A percentile compares a stretch with the other conserved stretches of the same genome.
phyloP scores from a whole-genome alignment of 2,113 vertebrate species.

The Chaetodon trifascialis region DNA sequence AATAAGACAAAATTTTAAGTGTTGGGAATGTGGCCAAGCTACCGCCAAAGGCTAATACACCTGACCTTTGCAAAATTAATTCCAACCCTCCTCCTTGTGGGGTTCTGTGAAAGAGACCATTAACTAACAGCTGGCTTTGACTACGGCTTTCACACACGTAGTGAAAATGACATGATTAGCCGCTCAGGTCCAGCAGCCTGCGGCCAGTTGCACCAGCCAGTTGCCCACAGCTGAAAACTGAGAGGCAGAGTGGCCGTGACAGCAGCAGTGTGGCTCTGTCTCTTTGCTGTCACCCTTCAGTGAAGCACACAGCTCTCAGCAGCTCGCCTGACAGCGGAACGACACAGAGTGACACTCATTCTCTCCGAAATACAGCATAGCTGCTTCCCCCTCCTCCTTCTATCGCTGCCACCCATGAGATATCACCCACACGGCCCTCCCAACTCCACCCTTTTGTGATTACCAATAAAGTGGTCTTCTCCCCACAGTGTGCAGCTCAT shows the following conservation, averaged over 20 bases:
- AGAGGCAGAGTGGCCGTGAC: conserved; percentile 67
- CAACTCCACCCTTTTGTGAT: conserved; percentile 46
- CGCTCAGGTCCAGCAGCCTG: conserved; percentile 45
- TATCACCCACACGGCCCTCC: conserved; percentile 39
- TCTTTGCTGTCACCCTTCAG: conserved; percentile 76
- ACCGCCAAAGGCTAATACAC: conserved; percentile 35
- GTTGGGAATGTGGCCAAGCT: conserved; percentile 5
- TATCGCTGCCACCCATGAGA: conserved; percentile 51
- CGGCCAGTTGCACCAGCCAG: conserved; percentile 32
- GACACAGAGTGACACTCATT: conserved; percentile 69
- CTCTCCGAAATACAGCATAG: conserved; percentile 62
- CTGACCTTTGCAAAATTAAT: conserved; percentile 65
- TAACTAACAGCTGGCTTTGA: conserved; percentile 29
- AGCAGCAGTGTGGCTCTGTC: conserved; percentile 70
- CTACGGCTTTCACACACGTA: conserved; percentile 36
- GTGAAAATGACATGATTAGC: conserved; percentile 46
- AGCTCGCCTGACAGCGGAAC: conserved; percentile 70
- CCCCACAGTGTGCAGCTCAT: conserved; percentile 28
- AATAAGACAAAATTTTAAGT: conserved; percentile 40
- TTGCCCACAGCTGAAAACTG: conserved; percentile 48
- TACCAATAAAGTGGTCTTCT: conserved; percentile 36
- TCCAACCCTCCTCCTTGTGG: neutral
- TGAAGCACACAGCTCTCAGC: conserved; percentile 68
- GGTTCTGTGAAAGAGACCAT: conserved; percentile 35
- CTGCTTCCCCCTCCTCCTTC: conserved; percentile 27